Conservation (phyloP, 2,113 vertebrate species). For the Elgaria multicarinata region DNA sequence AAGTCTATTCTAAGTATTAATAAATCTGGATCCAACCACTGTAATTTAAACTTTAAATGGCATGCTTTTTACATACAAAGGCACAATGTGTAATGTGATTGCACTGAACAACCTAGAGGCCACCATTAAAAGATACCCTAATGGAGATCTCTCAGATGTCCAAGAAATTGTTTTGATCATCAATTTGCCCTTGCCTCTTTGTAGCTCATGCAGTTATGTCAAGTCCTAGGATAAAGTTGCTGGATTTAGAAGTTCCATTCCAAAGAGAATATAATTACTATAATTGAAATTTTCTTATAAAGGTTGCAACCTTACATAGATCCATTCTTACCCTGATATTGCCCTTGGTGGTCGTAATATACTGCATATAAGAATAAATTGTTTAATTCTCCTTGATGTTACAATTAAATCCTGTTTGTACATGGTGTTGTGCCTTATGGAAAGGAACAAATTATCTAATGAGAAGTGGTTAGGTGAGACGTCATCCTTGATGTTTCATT, state of each 20-base stretch:
- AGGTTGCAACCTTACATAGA: slow-evolving; percentile 68
- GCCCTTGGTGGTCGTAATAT: slow-evolving; percentile 59
- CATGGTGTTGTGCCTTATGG: background rate
- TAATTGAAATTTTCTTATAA: slow-evolving; percentile 69
- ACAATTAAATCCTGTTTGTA: background rate
- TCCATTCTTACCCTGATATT: slow-evolving; percentile 58
- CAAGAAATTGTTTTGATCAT: background rate
- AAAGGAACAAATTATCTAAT: background rate
- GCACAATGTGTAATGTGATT: background rate
- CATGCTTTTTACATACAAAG: background rate
- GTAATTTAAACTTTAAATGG: no score
- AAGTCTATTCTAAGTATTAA: no score
- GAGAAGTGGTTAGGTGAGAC: background rate
- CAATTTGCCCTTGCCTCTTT: background rate
- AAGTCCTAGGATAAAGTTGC: background rate
- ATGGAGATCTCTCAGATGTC: slow-evolving; percentile 38
- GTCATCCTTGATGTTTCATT: background rate
- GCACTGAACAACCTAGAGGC: background rate
- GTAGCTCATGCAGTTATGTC: background rate
- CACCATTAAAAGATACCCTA: slow-evolving; percentile 9
- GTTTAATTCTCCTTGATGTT: slow-evolving; percentile 55
- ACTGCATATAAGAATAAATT: slow-evolving; percentile 64
- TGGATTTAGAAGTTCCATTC: slow-evolving; percentile 39
- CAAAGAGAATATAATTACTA: slow-evolving; percentile 62
- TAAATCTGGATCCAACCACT: no score